Evolutionary conservation across 1,140 invertebrate species (phyloP).

Genomic region (Lysiphlebus fabarum): DNA sequence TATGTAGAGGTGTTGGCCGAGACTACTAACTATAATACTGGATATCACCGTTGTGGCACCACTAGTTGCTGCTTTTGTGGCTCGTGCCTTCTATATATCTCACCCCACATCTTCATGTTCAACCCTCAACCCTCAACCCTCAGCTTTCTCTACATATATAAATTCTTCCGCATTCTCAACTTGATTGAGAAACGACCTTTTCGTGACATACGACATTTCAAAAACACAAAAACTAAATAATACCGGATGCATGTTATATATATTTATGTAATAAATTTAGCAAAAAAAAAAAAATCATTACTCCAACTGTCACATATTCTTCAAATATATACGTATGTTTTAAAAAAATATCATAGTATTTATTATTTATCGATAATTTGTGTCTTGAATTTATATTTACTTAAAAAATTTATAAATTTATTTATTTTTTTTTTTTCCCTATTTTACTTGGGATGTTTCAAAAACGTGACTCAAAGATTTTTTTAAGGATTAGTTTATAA

Average conservation of each 20-base stretch:
- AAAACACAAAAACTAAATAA: constrained; percentile 11
- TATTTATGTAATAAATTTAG: constrained; percentile 20
- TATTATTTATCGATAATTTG: too few relatives aligned
- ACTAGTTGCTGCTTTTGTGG: constrained; percentile 26
- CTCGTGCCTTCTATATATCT: constrained; percentile 4
- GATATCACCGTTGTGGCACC: constrained; percentile 14
- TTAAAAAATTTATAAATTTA: too few relatives aligned
- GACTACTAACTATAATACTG: not conserved
- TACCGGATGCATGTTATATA: not conserved
- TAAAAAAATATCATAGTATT: constrained; percentile 10
- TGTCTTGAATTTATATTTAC: too few relatives aligned
- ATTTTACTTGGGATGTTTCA: too few relatives aligned
- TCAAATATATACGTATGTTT: too few relatives aligned
- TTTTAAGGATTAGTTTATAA: too few relatives aligned
- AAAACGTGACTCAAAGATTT: too few relatives aligned
- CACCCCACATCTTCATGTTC: not conserved
- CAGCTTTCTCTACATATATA: not conserved
- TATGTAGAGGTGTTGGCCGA: not conserved
- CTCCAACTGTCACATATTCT: constrained; percentile 23
- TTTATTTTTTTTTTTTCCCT: too few relatives aligned
- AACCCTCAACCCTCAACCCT: too few relatives aligned
- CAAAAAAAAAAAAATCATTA: constrained; percentile 28
- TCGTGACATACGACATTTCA: constrained; percentile 27
- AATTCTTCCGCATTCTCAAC: constrained; percentile 2
- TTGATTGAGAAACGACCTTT: constrained; percentile 29